phyloP scores from a whole-genome alignment of 2,113 vertebrate genomes.

The Empidonax alnorum region DNA sequence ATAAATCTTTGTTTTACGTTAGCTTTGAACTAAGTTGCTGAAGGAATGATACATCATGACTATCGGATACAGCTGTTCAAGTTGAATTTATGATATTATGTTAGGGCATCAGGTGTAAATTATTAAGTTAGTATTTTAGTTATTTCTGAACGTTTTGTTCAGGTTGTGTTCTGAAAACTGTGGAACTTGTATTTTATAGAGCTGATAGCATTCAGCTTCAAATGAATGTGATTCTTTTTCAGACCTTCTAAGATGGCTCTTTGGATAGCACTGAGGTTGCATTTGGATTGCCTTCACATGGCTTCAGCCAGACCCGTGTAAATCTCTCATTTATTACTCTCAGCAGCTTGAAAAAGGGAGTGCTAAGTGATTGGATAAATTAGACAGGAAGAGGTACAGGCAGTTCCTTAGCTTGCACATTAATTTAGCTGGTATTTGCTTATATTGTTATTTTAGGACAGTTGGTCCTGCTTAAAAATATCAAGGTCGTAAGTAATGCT shows the following conservation, averaged over 20 bases:
- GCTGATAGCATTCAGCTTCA: background rate
- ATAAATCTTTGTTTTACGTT: background rate
- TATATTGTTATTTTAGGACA: conserved; percentile 43
- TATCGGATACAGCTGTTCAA: background rate
- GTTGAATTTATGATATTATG: background rate
- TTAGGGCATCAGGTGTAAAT: background rate
- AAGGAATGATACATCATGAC: background rate
- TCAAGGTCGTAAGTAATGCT: conserved; percentile 25
- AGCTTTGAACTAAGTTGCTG: background rate
- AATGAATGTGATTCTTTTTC: background rate
- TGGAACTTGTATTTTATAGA: background rate
- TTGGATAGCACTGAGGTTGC: background rate
- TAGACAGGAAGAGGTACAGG: conserved; percentile 10
- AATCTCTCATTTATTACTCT: conserved; percentile 44
- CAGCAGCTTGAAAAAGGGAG: conserved; percentile 18
- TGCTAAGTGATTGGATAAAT: conserved; percentile 23
- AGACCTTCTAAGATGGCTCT: conserved; percentile 21
- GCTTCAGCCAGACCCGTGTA: conserved; percentile 19
- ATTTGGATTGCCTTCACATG: background rate
- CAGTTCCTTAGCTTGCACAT: conserved; percentile 33
- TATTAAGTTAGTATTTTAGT: background rate
- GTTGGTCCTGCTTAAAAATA: conserved; percentile 34
- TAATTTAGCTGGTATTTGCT: conserved; percentile 50
- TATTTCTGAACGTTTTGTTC: conserved; percentile 4
- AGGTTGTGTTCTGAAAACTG: background rate